Conservation (phyloP, 1,140 invertebrate species). For the Teleogryllus occipitalis region DNA sequence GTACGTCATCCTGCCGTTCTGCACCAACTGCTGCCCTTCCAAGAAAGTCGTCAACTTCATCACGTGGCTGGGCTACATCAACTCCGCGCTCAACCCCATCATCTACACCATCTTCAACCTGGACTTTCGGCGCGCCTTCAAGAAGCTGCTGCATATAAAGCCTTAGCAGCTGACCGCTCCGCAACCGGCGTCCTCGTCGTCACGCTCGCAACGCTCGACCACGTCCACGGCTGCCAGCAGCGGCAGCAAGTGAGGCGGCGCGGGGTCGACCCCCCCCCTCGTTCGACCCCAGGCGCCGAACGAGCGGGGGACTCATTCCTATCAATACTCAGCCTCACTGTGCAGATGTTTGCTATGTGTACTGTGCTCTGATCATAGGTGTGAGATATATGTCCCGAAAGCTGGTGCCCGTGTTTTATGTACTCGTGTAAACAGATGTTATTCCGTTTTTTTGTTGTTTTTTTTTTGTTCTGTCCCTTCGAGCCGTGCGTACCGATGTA, state of each 20-base stretch:
- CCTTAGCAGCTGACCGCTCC: conserved; percentile 4
- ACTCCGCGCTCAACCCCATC: conserved; percentile 93
- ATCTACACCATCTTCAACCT: conserved; percentile 98
- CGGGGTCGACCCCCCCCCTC: no score
- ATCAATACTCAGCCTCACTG: neutral
- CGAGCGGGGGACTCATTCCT: neutral
- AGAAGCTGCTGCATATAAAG: conserved; percentile 64
- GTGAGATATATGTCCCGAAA: neutral
- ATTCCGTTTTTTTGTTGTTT: no score
- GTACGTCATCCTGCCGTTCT: conserved; percentile 87
- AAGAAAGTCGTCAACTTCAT: conserved; percentile 77
- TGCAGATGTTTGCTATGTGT: neutral
- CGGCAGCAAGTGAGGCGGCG: neutral
- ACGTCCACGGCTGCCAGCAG: neutral
- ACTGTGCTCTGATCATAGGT: neutral
- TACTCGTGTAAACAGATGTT: neutral
- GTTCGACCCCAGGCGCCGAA: no score
- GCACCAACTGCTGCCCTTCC: conserved; percentile 65
- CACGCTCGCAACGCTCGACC: neutral
- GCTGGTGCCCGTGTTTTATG: neutral
- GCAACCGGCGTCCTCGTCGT: neutral
- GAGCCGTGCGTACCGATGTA: no score
- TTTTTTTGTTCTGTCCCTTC: no score
- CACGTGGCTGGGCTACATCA: conserved; percentile 96
- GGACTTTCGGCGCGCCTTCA: conserved; percentile 90